A percentile compares a stretch with the other conserved stretches of the same genome.
These are phyloP conservation scores for Patella depressa DNA, from an alignment of 2,888 invertebrate genomes.

Conservation along the genomic window DNA sequence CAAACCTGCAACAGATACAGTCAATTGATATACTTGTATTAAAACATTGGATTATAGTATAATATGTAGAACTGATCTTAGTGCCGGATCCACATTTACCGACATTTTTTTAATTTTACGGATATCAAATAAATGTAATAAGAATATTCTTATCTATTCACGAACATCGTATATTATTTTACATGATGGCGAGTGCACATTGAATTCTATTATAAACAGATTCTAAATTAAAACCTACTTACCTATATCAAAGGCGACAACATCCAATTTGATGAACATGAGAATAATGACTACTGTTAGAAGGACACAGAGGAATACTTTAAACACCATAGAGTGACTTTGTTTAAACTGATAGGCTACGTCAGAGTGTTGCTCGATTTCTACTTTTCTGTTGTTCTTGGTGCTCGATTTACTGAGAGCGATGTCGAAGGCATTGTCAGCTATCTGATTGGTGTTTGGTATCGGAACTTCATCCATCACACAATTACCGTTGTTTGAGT, in stretches of 20 bases:
- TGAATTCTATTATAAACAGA: no score
- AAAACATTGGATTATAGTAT: no score
- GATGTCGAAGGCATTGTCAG: not conserved
- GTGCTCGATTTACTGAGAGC: not conserved
- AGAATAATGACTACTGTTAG: not conserved
- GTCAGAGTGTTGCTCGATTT: not conserved
- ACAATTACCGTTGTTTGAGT: not conserved
- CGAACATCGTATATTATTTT: no score
- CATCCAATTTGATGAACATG: slow-evolving; percentile 4
- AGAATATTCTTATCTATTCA: no score
- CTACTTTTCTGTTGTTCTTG: not conserved
- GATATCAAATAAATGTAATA: no score
- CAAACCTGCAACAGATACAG: slow-evolving; percentile 32
- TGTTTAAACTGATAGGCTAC: slow-evolving; percentile 11
- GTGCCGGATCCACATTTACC: no score
- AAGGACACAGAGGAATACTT: slow-evolving; percentile 12
- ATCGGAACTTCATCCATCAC: not conserved
- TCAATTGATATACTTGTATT: no score
- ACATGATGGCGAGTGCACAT: no score
- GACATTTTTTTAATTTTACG: no score
- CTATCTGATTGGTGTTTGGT: not conserved
- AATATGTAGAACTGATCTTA: no score
- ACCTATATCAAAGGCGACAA: slow-evolving; percentile 12
- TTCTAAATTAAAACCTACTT: not conserved
- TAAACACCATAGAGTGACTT: slow-evolving; percentile 14